Conservation (phyloP, 2,888 invertebrate genomes). For the Caenorhabditis becei region DNA sequence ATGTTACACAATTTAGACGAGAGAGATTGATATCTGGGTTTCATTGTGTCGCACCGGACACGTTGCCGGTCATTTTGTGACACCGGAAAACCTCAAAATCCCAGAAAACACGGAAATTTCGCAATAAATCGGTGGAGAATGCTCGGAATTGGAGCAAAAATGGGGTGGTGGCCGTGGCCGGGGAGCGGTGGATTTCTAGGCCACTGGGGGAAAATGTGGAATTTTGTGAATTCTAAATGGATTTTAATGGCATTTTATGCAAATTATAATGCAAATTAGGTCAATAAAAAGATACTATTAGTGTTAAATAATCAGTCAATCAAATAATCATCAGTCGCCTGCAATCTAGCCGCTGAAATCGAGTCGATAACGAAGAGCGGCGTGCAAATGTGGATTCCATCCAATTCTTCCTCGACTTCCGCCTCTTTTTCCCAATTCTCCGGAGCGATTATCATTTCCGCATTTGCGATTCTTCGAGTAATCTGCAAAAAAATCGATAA, state of each 20-base stretch:
- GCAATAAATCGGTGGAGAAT: constrained; percentile 1
- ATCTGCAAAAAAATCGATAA: constrained; percentile 18
- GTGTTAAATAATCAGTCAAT: neutral
- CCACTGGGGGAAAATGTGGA: too few relatives aligned
- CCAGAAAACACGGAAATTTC: neutral
- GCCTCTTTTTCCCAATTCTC: constrained; percentile 6
- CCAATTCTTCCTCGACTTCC: constrained; percentile 15
- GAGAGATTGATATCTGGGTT: neutral
- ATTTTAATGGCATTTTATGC: neutral
- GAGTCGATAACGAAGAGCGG: constrained; percentile 46
- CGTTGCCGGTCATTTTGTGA: neutral
- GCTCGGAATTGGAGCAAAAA: neutral
- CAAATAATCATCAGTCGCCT: constrained; percentile 16
- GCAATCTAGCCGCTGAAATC: constrained; percentile 20
- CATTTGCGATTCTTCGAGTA: constrained; percentile 14
- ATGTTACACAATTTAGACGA: constrained; percentile 33
- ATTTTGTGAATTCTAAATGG: too few relatives aligned
- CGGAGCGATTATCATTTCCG: constrained; percentile 27
- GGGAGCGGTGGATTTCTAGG: neutral
- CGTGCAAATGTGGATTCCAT: constrained; percentile 4
- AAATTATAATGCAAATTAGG: neutral
- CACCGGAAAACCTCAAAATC: neutral
- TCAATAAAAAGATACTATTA: constrained; percentile 1
- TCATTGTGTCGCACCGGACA: neutral
- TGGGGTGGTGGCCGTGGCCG: constrained; percentile 5